Base-by-base conservation (phyloP, 2,888 invertebrate species). In the Plebejus argus region DNA sequence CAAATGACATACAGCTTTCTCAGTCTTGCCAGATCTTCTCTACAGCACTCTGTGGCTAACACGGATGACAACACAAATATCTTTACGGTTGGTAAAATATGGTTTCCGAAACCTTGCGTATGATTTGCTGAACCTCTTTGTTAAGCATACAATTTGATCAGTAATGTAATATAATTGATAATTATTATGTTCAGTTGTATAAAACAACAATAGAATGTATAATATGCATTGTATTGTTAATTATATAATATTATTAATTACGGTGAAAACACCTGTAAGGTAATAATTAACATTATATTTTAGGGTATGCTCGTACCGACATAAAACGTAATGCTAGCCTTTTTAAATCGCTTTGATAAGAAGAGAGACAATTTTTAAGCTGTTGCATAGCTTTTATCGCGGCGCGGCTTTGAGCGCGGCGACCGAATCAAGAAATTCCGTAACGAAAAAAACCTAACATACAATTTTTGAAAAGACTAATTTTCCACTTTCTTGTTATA, bases 81-180 rank as follows among this genome's bases (percentile, higher is more conserved):
- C 66, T 66, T 66, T 66, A 66, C 28, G 66, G 66, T 66, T 66
- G 66, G 66, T 33, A 28, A 33, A 66, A 66, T 66, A 66, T 66
- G 66, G 28, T 66, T 66, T 28, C 28, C 12, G 66, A 18, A 61
- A 61, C 28, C 12, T 61, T 10, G 61, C 12, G 28, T 20, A 28
- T 66, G 33, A 66, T 28, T 6, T 66, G 15, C 15, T 66, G 66
- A 66, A 61, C 61, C 20, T 23, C 20, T 20, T 61, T 20, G 53
- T 53, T 53, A 53, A 53, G 53, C 53, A 18, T 12, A 45, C 45
- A 45, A 45, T 45, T 45, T 45, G 45, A 45, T 5, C 53, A 53
- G 53, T 53, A 5, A 53, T 18, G 18, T 45, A 3, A 45, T 45
- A 45, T 10, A 45, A 39, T 39, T 39, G 10, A 7, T 6, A 35